Conservation (phyloP, 2,113 vertebrate genomes). For the Petroica traversi region DNA sequence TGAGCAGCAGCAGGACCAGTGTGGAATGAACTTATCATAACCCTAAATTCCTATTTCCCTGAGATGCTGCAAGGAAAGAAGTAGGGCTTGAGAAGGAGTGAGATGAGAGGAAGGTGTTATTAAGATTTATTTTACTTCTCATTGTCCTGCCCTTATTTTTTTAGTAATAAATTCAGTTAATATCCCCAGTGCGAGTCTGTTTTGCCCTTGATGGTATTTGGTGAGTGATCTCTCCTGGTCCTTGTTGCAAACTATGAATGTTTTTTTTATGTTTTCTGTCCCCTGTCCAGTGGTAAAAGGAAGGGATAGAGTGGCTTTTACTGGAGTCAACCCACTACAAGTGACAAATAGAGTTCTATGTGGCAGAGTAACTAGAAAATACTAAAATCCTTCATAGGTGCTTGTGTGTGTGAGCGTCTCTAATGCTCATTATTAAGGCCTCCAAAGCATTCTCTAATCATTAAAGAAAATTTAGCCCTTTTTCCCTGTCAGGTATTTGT, state of each 20-base stretch:
- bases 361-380: neutral
- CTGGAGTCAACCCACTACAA: neutral
- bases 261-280: neutral
- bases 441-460: neutral
- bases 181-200: rapidly evolving
- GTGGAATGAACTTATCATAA: neutral
- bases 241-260: neutral
- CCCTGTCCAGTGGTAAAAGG: neutral
- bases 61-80: neutral
- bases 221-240: neutral
- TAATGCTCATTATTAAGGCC: neutral
- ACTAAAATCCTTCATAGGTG: neutral
- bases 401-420: rapidly evolving
- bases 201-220: neutral
- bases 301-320: neutral
- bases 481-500: neutral
- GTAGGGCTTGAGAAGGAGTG: neutral
- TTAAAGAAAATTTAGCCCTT: neutral
- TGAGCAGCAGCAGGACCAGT: neutral
- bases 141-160: neutral
- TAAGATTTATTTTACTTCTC: neutral
- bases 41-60: neutral
- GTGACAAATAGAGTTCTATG: neutral
- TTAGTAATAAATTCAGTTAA: neutral
- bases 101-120: neutral